A percentile compares a stretch with the other conserved stretches of the same genome.
phyloP scores from a whole-genome alignment of 2,888 invertebrate species.

The Arrhopalites spinosus region DNA sequence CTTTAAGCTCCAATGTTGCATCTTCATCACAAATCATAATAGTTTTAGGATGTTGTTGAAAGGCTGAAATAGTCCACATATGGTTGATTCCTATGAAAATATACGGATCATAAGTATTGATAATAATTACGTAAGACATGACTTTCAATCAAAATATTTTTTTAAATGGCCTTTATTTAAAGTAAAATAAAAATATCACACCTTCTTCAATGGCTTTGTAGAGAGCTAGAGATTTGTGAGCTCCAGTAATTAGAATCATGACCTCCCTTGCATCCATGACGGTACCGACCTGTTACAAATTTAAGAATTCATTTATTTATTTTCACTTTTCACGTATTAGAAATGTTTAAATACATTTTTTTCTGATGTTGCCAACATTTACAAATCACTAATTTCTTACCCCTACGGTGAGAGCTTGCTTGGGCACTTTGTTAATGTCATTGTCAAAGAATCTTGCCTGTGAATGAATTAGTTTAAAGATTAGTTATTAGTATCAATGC shows the following conservation, averaged over 20 bases:
- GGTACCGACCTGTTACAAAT: conserved; percentile 67
- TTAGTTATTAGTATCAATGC: too few species aligned
- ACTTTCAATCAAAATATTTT: too few species aligned
- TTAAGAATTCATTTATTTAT: too few species aligned
- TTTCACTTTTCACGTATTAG: too few species aligned
- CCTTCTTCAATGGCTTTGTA: conserved; percentile 98
- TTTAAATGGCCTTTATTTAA: too few species aligned
- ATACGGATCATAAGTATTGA: too few species aligned
- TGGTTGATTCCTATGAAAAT: conserved; percentile 98
- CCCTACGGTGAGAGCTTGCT: conserved; percentile 94
- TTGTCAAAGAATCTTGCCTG: conserved; percentile 64
- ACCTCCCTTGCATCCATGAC: conserved; percentile 99
- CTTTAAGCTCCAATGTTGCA: conserved; percentile 93
- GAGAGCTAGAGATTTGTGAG: conserved; percentile 93
- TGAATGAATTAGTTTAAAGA: too few species aligned
- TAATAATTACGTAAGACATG: too few species aligned
- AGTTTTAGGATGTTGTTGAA: conserved; percentile 92
- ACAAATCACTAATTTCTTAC: conserved; percentile 63
- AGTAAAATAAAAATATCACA: too few species aligned
- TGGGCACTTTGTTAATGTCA: conserved; percentile 91
- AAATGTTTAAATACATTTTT: too few species aligned
- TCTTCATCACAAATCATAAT: conserved; percentile 97
- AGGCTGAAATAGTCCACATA: conserved; percentile 75
- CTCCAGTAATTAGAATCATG: conserved; percentile 94
- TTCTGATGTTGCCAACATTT: too few species aligned